Conservation (phyloP, 2,797 vertebrate species). For the Passerculus sandwichensis region DNA sequence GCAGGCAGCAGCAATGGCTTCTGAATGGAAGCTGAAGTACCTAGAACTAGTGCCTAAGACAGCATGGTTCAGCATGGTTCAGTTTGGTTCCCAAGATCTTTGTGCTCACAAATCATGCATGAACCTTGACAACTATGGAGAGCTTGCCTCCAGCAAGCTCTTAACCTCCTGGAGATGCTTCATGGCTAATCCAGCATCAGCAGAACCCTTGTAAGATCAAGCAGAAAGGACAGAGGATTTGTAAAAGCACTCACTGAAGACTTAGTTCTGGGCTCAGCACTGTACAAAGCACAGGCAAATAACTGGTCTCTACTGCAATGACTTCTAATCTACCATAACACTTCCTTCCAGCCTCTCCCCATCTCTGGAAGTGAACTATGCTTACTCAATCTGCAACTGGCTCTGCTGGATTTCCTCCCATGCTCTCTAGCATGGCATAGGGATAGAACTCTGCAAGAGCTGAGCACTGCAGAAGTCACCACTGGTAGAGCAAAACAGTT, state of each 20-base stretch:
- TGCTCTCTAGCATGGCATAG: fast-evolving
- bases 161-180: not conserved
- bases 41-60: not conserved
- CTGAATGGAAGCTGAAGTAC: not conserved
- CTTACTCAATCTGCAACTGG: not conserved
- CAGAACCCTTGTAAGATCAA: not conserved
- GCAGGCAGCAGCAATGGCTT: not conserved
- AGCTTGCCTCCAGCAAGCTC: not conserved
- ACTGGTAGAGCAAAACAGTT: not conserved
- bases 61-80: not conserved
- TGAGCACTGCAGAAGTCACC: not conserved
- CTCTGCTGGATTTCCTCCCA: not conserved
- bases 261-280: not conserved
- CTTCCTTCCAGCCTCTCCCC: not conserved
- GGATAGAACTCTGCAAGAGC: not conserved
- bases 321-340: not conserved
- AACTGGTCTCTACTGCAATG: not conserved
- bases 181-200: not conserved
- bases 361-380: not conserved
- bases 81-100: not conserved
- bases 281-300: not conserved
- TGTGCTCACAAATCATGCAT: not conserved
- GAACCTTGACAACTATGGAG: not conserved
- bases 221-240: constrained; percentile 7
- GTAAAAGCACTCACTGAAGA: not conserved